Evolutionary conservation across 2,113 vertebrate genomes (phyloP), one percentile per base, ranked within the genome.

Genomic region (Fregata magnificens): DNA sequence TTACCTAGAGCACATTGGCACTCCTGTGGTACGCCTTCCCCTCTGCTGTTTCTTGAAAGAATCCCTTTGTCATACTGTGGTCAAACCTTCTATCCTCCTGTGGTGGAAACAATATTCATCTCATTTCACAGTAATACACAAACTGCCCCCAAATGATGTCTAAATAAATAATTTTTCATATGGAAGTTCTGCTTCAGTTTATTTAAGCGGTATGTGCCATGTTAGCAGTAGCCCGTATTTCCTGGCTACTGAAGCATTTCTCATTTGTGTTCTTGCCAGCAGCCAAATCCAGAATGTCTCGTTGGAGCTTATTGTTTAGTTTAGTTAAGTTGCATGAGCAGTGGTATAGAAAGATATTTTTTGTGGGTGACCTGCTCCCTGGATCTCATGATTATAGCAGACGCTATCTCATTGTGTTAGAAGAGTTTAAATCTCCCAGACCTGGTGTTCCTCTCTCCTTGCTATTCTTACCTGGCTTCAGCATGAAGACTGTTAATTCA

Each of bases 191-290:
- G 32, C 22, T 91, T 58, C 45, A 32, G 67, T 94, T 93, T 87
- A 38, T 96, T 89, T 90, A 79, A 86, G 76, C 52, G 26, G 7
- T 72, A 14, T 63, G 44, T 61, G 72, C 53, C 15, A 7, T 83
- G 44, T 61, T 91, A 95, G 71, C 7, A 1, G 66, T 83, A 83
- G 52, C 58, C 79, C 42, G 0, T 91, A 61, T 93, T 94, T 84
- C 82, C 88, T 16, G 17, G 72, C 77, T 88, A 59, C 89, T 71
- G 77, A 79, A 90, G 70, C 84, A 88, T 88, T 95, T 96, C 79
- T 95, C 82, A 61, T 93, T 92, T 91, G 55, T 86, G 77, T 52
- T 91, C 93, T 94, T 93, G 91, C 91, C 93, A 89, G 94, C 59
- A 94, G 93, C 81, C 76, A 95, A 86, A 83, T 94, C 49, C 90